A percentile compares a stretch with the other conserved stretches of the same genome.
Conservation (phyloP, 2,888 invertebrate species). For the Phengaris arion region DNA sequence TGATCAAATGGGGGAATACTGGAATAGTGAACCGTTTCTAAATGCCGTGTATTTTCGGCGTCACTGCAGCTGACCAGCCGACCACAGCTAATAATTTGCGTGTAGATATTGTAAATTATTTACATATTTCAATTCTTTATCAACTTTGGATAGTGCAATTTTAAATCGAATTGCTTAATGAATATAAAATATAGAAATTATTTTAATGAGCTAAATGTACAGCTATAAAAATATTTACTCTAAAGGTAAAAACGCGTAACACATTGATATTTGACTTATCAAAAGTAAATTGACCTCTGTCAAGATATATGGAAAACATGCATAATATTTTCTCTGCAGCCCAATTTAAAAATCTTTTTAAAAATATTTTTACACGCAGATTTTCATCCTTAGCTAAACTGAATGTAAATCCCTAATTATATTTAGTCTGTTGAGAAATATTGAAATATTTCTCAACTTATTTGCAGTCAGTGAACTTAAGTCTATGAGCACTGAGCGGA, state of each 20-base stretch:
- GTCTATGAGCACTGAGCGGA: background rate
- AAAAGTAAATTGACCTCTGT: too few relatives aligned
- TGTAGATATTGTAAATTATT: constrained; percentile 34
- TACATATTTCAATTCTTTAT: background rate
- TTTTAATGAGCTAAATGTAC: too few relatives aligned
- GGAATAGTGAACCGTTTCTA: constrained; percentile 27
- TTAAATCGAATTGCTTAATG: background rate
- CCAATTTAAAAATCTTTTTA: too few relatives aligned
- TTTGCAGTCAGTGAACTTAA: constrained; percentile 5
- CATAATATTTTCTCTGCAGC: too few relatives aligned
- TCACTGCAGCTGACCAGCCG: constrained; percentile 47
- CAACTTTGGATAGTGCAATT: background rate
- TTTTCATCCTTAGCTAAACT: too few relatives aligned
- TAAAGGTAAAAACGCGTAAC: too few relatives aligned
- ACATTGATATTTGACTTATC: too few relatives aligned
- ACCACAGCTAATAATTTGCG: constrained; percentile 52
- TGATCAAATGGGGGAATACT: constrained; percentile 1
- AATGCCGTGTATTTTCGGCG: constrained; percentile 47
- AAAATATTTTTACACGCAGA: too few relatives aligned
- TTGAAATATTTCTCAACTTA: background rate
- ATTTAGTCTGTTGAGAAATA: background rate
- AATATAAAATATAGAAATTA: too few relatives aligned
- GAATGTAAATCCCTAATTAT: background rate
- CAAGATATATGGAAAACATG: too few relatives aligned
- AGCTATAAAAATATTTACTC: too few relatives aligned